These are phyloP conservation scores for Oxyruncus cristatus DNA, from an alignment of 2,113 vertebrate species.

Conservation along the genomic window DNA sequence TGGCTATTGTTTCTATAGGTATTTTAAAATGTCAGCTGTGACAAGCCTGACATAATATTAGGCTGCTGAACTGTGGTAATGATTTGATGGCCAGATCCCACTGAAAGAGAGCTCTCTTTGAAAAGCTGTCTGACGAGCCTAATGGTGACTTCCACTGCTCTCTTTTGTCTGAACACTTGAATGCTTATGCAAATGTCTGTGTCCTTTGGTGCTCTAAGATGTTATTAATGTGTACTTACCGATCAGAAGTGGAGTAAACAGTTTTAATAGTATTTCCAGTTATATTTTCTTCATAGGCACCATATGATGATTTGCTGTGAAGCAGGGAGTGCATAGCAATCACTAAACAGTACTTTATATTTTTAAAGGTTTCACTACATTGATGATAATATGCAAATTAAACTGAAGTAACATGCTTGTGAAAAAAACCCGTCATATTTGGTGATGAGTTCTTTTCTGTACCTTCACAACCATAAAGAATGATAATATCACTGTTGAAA, in stretches of 20 bases:
- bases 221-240: conserved; percentile 62
- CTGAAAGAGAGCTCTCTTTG: neutral
- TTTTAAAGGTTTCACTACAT: neutral
- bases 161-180: conserved; percentile 5
- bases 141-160: neutral
- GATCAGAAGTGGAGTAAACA: conserved; percentile 81
- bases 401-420: neutral
- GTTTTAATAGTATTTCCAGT: conserved; percentile 79
- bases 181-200: neutral
- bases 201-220: neutral
- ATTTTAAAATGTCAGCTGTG: conserved; percentile 12
- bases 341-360: neutral
- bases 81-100: neutral
- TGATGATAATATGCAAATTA: neutral
- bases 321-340: neutral
- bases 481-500: conserved; percentile 28
- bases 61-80: neutral
- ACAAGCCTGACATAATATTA: neutral
- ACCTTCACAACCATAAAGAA: neutral
- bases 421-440: neutral
- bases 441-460: neutral
- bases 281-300: conserved; percentile 59
- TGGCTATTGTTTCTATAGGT: neutral
- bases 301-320: conserved; percentile 66
- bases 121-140: neutral